Conservation (phyloP, 2,113 vertebrate species). For the Malurus elegans region DNA sequence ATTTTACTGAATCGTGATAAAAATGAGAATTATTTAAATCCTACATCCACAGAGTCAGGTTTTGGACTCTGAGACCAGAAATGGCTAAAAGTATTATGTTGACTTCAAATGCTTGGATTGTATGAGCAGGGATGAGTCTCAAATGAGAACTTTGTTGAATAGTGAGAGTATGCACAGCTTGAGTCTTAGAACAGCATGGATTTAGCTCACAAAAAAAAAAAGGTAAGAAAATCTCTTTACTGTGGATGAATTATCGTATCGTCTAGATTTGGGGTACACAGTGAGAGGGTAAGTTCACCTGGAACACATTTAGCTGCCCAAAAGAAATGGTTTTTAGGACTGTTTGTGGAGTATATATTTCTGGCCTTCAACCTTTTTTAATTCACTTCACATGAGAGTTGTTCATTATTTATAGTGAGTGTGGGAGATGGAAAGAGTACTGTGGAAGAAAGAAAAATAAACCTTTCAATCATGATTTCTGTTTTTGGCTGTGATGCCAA, state of each 20-base stretch:
- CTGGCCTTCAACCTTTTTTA: neutral
- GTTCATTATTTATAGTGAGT: conserved; percentile 40
- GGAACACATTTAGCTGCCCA: neutral
- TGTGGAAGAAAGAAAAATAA: conserved; percentile 29
- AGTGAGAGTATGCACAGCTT: neutral
- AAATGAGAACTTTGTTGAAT: neutral
- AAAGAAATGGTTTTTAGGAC: neutral
- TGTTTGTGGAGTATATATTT: neutral
- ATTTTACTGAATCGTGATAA: neutral
- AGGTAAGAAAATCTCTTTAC: neutral
- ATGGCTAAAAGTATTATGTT: neutral
- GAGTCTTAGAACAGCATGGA: neutral
- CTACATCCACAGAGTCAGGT: neutral
- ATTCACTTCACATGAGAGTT: conserved; percentile 23
- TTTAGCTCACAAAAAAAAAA: neutral
- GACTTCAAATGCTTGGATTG: neutral
- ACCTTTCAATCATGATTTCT: conserved; percentile 29
- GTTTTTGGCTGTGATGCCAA: neutral
- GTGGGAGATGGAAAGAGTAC: conserved; percentile 18
- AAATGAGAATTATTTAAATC: neutral
- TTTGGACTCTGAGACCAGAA: neutral
- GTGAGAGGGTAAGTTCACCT: neutral
- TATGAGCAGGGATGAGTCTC: neutral
- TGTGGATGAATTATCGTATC: neutral
- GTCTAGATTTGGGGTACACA: neutral